These are phyloP conservation scores for Drosophila hydei DNA, from an alignment of 1,140 invertebrate genomes.

Conservation along the genomic window DNA sequence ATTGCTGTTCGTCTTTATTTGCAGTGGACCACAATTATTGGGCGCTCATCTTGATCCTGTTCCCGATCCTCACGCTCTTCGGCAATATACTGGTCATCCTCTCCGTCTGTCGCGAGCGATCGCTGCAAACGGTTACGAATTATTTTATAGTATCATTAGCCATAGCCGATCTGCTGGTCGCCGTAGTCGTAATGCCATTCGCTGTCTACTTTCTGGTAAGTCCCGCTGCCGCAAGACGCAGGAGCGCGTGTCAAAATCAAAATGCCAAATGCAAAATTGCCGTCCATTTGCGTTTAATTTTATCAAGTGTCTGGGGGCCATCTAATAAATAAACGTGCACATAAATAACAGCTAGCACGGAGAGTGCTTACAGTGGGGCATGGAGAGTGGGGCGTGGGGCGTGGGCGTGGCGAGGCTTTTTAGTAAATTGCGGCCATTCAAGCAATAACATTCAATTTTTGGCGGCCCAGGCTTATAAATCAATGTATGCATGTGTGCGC, in stretches of 20 bases:
- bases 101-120: conserved; percentile 94
- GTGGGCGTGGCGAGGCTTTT: conserved; percentile 49
- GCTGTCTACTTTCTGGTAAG: conserved; percentile 98
- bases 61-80: conserved; percentile 97
- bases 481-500: conserved; percentile 58
- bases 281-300: conserved; percentile 75
- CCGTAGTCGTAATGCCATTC: conserved; percentile 98
- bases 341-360: conserved; percentile 58
- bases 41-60: conserved; percentile 93
- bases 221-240: neutral
- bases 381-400: neutral
- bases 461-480: conserved; percentile 72
- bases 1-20: conserved; percentile 3
- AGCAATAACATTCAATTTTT: conserved; percentile 81
- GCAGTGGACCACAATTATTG: conserved; percentile 89
- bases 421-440: conserved; percentile 79
- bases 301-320: conserved; percentile 74
- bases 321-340: conserved; percentile 77
- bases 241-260: conserved; percentile 63
- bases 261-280: conserved; percentile 69
- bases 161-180: conserved; percentile 98
- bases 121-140: conserved; percentile 97
- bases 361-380: neutral
- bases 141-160: conserved; percentile 99
- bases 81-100: conserved; percentile 98